Percentiles rank a stretch among this genome's conserved stretches.
phyloP scores from a whole-genome alignment of 2,113 vertebrate genomes.

The Rhagologus leucostigma region DNA sequence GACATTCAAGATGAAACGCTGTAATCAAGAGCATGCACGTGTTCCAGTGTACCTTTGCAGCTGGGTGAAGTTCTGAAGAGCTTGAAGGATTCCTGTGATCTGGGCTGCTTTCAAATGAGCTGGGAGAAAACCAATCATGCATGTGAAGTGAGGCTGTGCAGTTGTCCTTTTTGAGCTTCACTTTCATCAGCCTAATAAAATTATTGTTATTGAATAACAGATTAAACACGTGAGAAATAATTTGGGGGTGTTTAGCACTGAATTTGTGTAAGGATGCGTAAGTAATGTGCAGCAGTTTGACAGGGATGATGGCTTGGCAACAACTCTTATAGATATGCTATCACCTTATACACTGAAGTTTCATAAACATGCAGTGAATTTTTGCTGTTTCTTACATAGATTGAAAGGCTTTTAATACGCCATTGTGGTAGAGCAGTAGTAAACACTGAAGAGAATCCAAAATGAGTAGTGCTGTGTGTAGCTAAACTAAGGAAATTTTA shows the following conservation, averaged over 20 bases:
- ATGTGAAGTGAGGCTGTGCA: not conserved
- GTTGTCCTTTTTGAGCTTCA: not conserved
- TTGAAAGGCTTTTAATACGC: not conserved
- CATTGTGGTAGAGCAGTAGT: not conserved
- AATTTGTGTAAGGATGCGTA: not conserved
- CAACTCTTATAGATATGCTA: not conserved
- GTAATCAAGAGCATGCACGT: fast-evolving
- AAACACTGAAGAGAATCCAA: not conserved
- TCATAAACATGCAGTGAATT: not conserved
- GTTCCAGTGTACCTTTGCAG: not conserved
- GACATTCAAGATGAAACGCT: not conserved
- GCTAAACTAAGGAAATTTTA: not conserved
- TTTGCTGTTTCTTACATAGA: not conserved
- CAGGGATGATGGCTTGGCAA: not conserved
- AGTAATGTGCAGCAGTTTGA: not conserved
- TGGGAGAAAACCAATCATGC: not conserved
- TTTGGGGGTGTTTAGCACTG: not conserved
- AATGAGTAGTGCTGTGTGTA: not conserved
- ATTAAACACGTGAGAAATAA: not conserved
- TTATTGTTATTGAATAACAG: not conserved
- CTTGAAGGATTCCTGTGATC: not conserved
- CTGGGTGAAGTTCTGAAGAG: not conserved
- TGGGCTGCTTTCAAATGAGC: not conserved
- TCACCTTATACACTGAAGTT: not conserved
- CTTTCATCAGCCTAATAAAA: not conserved